A percentile compares a stretch with the other conserved stretches of the same genome.
Conservation (phyloP, 2,888 invertebrate species). For the Smittia sp. region DNA sequence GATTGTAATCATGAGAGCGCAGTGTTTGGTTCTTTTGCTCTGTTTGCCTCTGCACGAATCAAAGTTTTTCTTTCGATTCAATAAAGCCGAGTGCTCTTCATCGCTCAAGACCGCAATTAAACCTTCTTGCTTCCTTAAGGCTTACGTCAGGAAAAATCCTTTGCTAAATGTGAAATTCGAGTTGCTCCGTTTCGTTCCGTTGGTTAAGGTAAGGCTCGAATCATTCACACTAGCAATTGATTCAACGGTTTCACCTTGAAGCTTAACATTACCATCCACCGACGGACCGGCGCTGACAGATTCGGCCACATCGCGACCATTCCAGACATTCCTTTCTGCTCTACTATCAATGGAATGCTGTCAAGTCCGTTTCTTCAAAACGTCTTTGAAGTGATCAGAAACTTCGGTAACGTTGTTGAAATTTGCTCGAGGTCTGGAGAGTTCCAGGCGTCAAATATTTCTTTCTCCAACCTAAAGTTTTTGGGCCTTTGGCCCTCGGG, state of each 20-base stretch:
- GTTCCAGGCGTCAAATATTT: not conserved
- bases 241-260: not conserved
- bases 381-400: not conserved
- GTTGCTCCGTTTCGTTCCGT: not conserved
- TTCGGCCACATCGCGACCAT: not conserved
- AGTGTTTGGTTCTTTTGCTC: not conserved
- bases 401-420: not conserved
- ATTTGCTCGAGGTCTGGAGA: not conserved
- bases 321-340: not conserved
- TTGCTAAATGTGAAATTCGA: not conserved
- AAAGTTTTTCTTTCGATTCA: not conserved
- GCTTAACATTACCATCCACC: not conserved
- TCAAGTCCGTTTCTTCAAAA: not conserved
- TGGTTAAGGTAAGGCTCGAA: not conserved
- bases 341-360: not conserved
- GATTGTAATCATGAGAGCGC: too few species aligned
- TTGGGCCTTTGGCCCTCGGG: not conserved
- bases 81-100: not conserved
- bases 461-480: not conserved
- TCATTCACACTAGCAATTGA: not conserved
- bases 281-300: not conserved
- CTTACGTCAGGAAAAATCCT: not conserved
- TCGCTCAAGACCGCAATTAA: not conserved
- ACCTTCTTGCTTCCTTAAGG: not conserved
- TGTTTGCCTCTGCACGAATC: not conserved